phyloP scores from a whole-genome alignment of 2,113 vertebrate genomes.

The Rhinolophus ferrumequinum region DNA sequence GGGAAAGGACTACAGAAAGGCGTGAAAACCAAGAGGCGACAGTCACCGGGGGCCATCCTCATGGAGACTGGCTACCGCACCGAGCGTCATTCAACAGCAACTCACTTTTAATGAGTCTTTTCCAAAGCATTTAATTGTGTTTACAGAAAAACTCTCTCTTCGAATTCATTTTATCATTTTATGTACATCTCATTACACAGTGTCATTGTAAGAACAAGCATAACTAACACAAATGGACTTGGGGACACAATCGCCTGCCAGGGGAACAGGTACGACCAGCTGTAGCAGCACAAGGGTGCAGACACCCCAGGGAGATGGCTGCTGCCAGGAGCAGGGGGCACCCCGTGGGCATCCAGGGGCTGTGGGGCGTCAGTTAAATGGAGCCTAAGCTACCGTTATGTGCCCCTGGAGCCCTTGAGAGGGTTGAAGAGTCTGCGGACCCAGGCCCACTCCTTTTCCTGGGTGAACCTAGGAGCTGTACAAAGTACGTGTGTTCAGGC shows the following conservation, averaged over 20 bases:
- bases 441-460: background rate
- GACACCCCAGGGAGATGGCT: accelerated
- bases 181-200: background rate
- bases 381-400: accelerated
- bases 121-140: background rate
- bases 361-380: accelerated
- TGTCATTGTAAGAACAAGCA: background rate
- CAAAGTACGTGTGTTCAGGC: background rate
- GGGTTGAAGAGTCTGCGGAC: background rate
- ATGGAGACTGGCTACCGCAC: background rate
- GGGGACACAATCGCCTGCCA: background rate
- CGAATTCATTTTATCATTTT: background rate
- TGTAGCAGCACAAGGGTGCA: accelerated
- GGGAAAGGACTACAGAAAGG: background rate
- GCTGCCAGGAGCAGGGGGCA: accelerated
- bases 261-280: accelerated
- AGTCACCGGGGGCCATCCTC: accelerated
- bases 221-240: background rate
- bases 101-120: background rate
- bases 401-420: background rate
- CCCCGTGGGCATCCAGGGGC: background rate
- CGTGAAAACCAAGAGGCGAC: accelerated
- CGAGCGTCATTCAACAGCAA: background rate
- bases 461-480: background rate
- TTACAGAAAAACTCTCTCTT: background rate